A percentile compares a stretch with the other conserved stretches of the same genome.
Evolutionary conservation across 1,140 invertebrate genomes (phyloP).

Genomic region (Drosophila insularis): DNA sequence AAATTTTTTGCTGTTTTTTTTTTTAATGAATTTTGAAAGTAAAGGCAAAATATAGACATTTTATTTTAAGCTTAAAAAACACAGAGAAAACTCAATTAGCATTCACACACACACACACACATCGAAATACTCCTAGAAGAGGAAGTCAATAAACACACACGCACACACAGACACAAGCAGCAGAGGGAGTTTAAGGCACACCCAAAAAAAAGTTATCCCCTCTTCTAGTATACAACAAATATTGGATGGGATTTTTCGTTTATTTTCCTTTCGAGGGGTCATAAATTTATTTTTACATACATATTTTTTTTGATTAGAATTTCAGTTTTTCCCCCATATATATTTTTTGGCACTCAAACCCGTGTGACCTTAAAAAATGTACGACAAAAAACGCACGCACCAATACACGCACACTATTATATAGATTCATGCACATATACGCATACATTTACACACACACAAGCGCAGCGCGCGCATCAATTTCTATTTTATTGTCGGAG

Average conservation of each 20-base stretch:
- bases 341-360: constrained; percentile 15
- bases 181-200: constrained; percentile 37
- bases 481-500: constrained; percentile 61
- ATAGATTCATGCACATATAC: constrained; percentile 3
- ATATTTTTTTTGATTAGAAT: constrained; percentile 30
- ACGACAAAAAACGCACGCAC: constrained; percentile 30
- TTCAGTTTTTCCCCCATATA: neutral
- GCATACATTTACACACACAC: constrained; percentile 18
- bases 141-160: constrained; percentile 9
- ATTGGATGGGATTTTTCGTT: neutral
- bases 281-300: constrained; percentile 33
- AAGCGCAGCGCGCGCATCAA: constrained; percentile 58
- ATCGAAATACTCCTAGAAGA: neutral
- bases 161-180: constrained; percentile 23
- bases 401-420: constrained; percentile 12
- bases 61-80: neutral
- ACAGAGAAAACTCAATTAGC: constrained; percentile 24
- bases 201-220: constrained; percentile 15
- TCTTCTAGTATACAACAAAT: constrained; percentile 3
- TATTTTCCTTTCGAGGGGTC: neutral
- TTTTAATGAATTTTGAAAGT: constrained; percentile 45
- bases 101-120: constrained; percentile 25
- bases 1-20: constrained; percentile 18
- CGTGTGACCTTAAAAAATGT: constrained; percentile 51
- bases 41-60: constrained; percentile 19